Base-by-base conservation (phyloP, 2,797 vertebrate genomes). In the Chloroceryle amazona region DNA sequence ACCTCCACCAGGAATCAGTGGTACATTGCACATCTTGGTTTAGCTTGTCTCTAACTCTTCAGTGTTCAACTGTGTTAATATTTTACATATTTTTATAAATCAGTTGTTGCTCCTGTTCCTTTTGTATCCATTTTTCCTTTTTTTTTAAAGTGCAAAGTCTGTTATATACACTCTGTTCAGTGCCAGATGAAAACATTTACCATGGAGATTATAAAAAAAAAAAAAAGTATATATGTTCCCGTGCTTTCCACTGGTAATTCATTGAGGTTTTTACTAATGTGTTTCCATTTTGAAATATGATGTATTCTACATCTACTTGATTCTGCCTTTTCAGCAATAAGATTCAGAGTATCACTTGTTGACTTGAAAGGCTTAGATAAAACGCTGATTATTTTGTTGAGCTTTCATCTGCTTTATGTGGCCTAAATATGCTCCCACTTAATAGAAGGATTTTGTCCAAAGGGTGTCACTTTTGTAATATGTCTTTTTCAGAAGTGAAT, bases 401-500 rank as follows among this genome's bases (percentile, higher is more conserved):
- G 68, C 41, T 89, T 76, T 80, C 17, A 21, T 85, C 49, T 87
- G 28, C 44, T 52, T 51, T 81, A 23, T 84, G 44, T 89, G 87
- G 60, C 47, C 55, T 90, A 57, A 78, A 80, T 55, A 41, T 76
- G 65, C 62, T 91, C 17, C 65, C 46, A 57, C 41, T 92, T 89
- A 94, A 52, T 49, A 57, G 68, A 55, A 63, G 71, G 75, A 76
- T 80, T 95, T 89, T 92, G 55, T 80, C 92, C 86, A 89, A 93
- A 83, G 78, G 79, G 65, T 70, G 68, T 93, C 49, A 76, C 49
- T 89, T 96, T 41, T 85, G 67, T 71, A 87, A 62, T 47, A 65
- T 1, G 44, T 14, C 25, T 70, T 86, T 87, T 92, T 75, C 70
- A 66, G 71, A 66, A 90, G 28, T 84, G 66, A 94, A 73, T 91